Conservation (phyloP, 92 coral and sea anemone species). For the Palythoa caribaeorum region DNA sequence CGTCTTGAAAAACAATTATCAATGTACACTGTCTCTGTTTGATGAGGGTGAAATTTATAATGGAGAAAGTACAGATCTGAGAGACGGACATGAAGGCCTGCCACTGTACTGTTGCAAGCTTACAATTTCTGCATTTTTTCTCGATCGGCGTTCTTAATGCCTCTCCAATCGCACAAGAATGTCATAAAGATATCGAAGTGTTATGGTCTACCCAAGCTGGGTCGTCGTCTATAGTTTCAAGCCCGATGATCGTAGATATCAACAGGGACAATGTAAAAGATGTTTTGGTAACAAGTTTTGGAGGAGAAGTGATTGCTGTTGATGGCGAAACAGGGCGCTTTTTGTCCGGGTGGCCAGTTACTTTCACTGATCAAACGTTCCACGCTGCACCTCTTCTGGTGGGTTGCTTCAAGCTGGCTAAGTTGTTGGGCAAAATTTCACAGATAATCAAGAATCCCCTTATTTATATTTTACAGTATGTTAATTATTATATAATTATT, state of each 20-base stretch:
- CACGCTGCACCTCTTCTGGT: conserved; percentile 93
- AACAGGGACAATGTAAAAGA: conserved; percentile 80
- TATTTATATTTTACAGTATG: too few relatives aligned
- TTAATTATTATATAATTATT: too few relatives aligned
- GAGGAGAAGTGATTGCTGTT: conserved; percentile 84
- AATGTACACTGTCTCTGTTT: neutral
- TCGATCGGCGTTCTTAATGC: neutral
- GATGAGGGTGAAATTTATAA: neutral
- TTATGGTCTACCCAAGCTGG: conserved; percentile 84
- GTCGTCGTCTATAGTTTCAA: conserved; percentile 88
- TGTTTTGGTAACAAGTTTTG: conserved; percentile 80
- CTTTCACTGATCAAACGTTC: conserved; percentile 68
- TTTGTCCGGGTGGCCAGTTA: conserved; percentile 89
- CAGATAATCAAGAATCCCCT: too few relatives aligned
- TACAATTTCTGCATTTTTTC: neutral
- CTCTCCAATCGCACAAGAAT: conserved; percentile 52
- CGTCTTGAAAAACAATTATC: neutral
- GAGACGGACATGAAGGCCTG: neutral
- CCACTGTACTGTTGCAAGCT: neutral
- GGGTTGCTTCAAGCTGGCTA: neutral
- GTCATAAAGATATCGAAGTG: conserved; percentile 79
- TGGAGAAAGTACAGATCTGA: neutral
- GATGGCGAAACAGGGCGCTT: conserved; percentile 83
- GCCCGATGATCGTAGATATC: conserved; percentile 82
- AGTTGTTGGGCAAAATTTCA: neutral